Conservation (phyloP, 2,797 vertebrate species). For the Muraenolepis orangiensis region DNA sequence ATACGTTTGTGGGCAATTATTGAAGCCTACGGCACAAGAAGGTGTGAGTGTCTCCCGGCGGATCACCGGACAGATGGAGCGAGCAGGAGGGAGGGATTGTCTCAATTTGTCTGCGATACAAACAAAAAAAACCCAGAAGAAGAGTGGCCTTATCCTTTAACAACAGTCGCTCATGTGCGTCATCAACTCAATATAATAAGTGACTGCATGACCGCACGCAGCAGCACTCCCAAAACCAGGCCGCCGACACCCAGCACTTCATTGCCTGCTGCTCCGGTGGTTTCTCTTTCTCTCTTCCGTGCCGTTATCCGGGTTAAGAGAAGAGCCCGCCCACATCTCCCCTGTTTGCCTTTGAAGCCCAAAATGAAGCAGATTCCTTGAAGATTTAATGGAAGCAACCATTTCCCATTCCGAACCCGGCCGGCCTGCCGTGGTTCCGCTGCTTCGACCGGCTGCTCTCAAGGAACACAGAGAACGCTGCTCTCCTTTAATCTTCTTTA, state of each 20-base stretch:
- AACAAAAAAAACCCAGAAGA: neutral
- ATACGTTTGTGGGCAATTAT: neutral
- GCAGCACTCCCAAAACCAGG: neutral
- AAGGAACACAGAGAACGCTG: slow-evolving; percentile 44
- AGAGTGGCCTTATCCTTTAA: neutral
- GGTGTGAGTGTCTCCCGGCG: neutral
- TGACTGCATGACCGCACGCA: neutral
- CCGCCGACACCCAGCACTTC: neutral
- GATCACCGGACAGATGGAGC: neutral
- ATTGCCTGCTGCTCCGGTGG: neutral
- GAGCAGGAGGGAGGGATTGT: neutral
- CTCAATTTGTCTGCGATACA: neutral
- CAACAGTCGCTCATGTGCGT: neutral
- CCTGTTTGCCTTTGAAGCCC: slow-evolving; percentile 64
- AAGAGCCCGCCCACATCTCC: slow-evolving; percentile 38
- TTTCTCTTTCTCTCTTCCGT: slow-evolving; percentile 33
- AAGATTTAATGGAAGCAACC: slow-evolving; percentile 76
- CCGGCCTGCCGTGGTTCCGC: slow-evolving; percentile 50
- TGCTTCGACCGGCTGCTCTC: slow-evolving; percentile 41
- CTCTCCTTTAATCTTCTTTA: slow-evolving; percentile 71
- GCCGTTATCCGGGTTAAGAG: slow-evolving; percentile 6
- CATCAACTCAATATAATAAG: neutral
- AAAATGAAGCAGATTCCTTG: slow-evolving; percentile 70
- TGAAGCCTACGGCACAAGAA: neutral
- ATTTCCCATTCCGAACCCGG: slow-evolving; percentile 66